Percentiles rank a stretch among this genome's conserved stretches.
These are phyloP conservation scores for Drosophila anomalata DNA, from an alignment of 2,888 invertebrate species.

Conservation along the genomic window DNA sequence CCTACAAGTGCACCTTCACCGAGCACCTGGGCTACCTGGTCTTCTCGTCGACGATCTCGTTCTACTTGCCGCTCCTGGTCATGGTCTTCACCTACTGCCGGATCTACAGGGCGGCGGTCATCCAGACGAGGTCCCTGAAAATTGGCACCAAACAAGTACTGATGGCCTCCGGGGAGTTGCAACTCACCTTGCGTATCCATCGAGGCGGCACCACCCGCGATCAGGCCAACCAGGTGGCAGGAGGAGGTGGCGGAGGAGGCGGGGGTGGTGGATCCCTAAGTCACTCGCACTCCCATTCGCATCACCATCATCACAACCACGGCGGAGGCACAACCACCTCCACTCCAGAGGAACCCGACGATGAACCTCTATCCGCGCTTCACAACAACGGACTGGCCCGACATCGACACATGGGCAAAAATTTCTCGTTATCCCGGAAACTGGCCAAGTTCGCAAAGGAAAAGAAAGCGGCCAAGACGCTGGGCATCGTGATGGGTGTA, in stretches of 20 bases:
- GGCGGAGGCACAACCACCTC: conserved; percentile 85
- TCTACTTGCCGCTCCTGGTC: conserved; percentile 97
- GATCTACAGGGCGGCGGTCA: conserved; percentile 96
- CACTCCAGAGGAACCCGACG: conserved; percentile 87
- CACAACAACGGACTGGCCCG: conserved; percentile 91
- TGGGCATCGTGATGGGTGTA: conserved; percentile 98
- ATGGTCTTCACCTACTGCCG: conserved; percentile 99
- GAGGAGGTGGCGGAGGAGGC: conserved; percentile 84
- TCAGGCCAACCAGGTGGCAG: conserved; percentile 76
- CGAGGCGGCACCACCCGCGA: conserved; percentile 92
- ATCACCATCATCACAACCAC: conserved; percentile 81
- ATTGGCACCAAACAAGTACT: conserved; percentile 96
- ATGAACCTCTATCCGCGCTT: conserved; percentile 90
- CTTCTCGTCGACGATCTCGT: conserved; percentile 98
- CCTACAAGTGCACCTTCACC: conserved; percentile 96
- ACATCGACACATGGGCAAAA: conserved; percentile 90
- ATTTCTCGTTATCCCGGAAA: conserved; percentile 96
- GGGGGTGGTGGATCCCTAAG: conserved; percentile 82
- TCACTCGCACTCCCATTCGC: conserved; percentile 81
- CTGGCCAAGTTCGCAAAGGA: conserved; percentile 98
- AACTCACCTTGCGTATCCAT: conserved; percentile 95
- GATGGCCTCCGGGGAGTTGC: conserved; percentile 92
- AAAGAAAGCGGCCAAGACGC: conserved; percentile 98
- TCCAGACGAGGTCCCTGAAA: conserved; percentile 95
- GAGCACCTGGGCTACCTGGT: conserved; percentile 98